phyloP scores from a whole-genome alignment of 30 jellyfish, hydroid and myxozoan species.

The Mastigias papua region DNA sequence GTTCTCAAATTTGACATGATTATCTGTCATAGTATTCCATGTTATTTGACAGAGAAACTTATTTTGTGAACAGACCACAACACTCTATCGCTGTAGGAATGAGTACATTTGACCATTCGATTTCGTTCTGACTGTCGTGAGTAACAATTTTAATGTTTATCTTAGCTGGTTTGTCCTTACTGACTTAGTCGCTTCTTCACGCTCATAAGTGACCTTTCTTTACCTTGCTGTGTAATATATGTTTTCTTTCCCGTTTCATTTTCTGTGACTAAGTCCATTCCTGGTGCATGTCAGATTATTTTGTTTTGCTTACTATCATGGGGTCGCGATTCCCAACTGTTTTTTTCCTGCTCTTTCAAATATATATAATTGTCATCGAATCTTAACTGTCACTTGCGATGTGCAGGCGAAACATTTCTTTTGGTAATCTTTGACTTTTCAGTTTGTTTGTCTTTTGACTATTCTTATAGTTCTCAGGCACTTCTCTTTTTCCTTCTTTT shows the following conservation, averaged over 20 bases:
- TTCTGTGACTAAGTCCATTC: slow-evolving; percentile 32
- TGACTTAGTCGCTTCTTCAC: not conserved
- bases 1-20: not conserved
- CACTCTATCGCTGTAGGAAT: not conserved
- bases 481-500: not conserved
- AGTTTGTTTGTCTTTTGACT: not conserved
- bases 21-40: not conserved
- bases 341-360: slow-evolving; percentile 26
- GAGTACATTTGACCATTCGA: slow-evolving; percentile 16
- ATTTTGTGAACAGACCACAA: slow-evolving; percentile 15
- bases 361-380: slow-evolving; percentile 1
- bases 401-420: not conserved
- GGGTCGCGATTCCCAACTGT: slow-evolving; percentile 61
- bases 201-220: slow-evolving; percentile 17
- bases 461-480: not conserved
- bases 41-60: not conserved
- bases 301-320: not conserved
- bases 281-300: slow-evolving; percentile 29
- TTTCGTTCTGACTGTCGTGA: not conserved
- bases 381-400: not conserved
- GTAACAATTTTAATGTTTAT: slow-evolving; percentile 9
- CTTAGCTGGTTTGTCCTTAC: not conserved
- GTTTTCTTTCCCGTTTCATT: slow-evolving; percentile 41
- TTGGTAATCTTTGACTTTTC: not conserved
- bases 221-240: slow-evolving; percentile 3